These are phyloP conservation scores for Eospalax fontanierii DNA, from an alignment of 2,797 vertebrate genomes.

Conservation along the genomic window DNA sequence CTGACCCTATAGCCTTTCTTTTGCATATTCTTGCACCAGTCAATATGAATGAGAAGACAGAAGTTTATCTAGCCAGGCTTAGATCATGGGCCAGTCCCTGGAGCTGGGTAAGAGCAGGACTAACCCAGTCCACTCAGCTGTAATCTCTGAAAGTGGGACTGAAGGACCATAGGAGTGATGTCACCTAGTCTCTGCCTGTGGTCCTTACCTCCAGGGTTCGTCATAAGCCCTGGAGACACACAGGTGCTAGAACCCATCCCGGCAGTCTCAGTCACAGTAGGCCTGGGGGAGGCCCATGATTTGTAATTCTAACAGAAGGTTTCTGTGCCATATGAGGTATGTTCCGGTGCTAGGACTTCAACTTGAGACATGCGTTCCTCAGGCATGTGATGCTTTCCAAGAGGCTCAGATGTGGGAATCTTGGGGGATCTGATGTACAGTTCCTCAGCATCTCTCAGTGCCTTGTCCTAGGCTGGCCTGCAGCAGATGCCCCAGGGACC, in stretches of 20 bases:
- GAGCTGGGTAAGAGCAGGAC: background rate
- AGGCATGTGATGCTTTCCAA: background rate
- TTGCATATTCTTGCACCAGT: background rate
- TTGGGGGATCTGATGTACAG: background rate
- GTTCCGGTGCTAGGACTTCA: background rate
- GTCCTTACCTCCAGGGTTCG: background rate
- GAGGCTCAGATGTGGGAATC: background rate
- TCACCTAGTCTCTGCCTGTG: background rate
- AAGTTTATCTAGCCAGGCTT: background rate
- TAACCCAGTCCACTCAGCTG: background rate
- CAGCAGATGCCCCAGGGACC: background rate
- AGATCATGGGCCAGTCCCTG: background rate
- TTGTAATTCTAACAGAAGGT: background rate
- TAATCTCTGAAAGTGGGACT: background rate
- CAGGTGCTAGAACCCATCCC: background rate
- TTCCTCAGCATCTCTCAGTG: background rate
- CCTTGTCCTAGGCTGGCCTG: background rate
- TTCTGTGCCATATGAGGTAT: accelerated
- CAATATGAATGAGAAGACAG: background rate
- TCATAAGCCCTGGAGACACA: background rate
- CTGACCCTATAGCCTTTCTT: background rate
- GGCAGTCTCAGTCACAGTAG: background rate
- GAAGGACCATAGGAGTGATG: background rate
- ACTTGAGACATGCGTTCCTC: background rate
- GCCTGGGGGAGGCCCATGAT: background rate